phyloP scores from a whole-genome alignment of 2,797 vertebrate species.

The Scomberomorus guttatus region DNA sequence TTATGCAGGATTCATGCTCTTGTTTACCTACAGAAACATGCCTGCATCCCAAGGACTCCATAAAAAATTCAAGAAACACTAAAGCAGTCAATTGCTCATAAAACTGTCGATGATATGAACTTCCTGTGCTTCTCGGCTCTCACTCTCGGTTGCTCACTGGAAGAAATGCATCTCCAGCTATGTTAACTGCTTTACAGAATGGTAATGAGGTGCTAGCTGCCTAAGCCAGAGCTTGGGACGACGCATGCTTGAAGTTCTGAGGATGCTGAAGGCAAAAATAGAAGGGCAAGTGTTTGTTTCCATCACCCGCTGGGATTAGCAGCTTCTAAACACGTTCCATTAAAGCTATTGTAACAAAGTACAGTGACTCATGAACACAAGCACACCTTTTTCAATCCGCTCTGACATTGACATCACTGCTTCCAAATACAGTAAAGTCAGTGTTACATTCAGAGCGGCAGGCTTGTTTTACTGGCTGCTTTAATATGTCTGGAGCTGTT shows the following conservation, averaged over 20 bases:
- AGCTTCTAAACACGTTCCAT: constrained; percentile 66
- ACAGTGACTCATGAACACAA: constrained; percentile 25
- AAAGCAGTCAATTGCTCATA: constrained; percentile 15
- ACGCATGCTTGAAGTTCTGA: constrained; percentile 68
- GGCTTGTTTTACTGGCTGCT: constrained; percentile 39
- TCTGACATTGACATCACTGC: constrained; percentile 6
- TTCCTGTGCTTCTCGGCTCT: constrained; percentile 23
- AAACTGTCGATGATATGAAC: constrained; percentile 31
- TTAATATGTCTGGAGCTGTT: constrained; percentile 32
- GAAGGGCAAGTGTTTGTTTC: constrained; percentile 67
- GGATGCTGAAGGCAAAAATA: constrained; percentile 76
- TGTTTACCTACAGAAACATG: constrained; percentile 5
- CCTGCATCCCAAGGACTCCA: background rate
- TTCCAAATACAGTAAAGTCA: constrained; percentile 34
- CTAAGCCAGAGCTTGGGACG: constrained; percentile 34
- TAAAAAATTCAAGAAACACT: constrained; percentile 14
- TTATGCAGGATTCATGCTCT: background rate
- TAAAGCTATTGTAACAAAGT: constrained; percentile 52
- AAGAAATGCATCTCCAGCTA: constrained; percentile 51
- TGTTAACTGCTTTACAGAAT: constrained; percentile 77
- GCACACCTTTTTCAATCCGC: constrained; percentile 15
- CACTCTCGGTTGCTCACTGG: constrained; percentile 23
- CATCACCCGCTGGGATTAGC: constrained; percentile 59
- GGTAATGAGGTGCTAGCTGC: constrained; percentile 78
- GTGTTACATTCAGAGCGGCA: constrained; percentile 12